Percentiles rank a stretch among this genome's conserved stretches.
These are phyloP conservation scores for Ophraella communa DNA, from an alignment of 2,888 invertebrate species.

Conservation along the genomic window DNA sequence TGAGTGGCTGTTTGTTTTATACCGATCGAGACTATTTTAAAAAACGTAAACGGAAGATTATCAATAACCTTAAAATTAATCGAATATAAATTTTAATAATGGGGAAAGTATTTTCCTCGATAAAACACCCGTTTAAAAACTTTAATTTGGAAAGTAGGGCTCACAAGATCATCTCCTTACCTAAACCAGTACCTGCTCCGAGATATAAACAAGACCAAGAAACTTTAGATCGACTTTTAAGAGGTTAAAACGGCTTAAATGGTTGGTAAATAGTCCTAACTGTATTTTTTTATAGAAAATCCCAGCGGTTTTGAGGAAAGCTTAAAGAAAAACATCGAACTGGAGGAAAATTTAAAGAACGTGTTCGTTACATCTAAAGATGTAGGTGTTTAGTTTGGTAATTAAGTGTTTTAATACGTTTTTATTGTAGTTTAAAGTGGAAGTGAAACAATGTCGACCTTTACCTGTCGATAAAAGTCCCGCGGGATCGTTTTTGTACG, in stretches of 20 bases:
- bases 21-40: too few relatives aligned
- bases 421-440: slow-evolving; percentile 25
- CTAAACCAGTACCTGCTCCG: slow-evolving; percentile 72
- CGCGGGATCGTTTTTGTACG: slow-evolving; percentile 68
- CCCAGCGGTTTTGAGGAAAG: slow-evolving; percentile 69
- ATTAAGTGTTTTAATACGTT: not conserved
- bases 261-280: not conserved
- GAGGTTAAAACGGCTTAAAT: too few relatives aligned
- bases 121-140: slow-evolving; percentile 67
- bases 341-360: slow-evolving; percentile 71
- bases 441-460: slow-evolving; percentile 57
- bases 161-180: slow-evolving; percentile 71
- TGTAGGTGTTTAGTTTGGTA: slow-evolving; percentile 35
- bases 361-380: slow-evolving; percentile 74
- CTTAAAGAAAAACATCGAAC: slow-evolving; percentile 67
- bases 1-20: too few relatives aligned
- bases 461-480: slow-evolving; percentile 66
- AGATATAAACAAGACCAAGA: slow-evolving; percentile 66
- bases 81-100: slow-evolving; percentile 37
- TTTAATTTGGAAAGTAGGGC: slow-evolving; percentile 82
- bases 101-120: slow-evolving; percentile 63
- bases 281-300: slow-evolving; percentile 59
- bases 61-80: slow-evolving; percentile 31
- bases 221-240: slow-evolving; percentile 69
- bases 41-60: too few relatives aligned